These are phyloP conservation scores for Conopomorpha cramerella DNA, from an alignment of 1,140 invertebrate species.

Conservation along the genomic window DNA sequence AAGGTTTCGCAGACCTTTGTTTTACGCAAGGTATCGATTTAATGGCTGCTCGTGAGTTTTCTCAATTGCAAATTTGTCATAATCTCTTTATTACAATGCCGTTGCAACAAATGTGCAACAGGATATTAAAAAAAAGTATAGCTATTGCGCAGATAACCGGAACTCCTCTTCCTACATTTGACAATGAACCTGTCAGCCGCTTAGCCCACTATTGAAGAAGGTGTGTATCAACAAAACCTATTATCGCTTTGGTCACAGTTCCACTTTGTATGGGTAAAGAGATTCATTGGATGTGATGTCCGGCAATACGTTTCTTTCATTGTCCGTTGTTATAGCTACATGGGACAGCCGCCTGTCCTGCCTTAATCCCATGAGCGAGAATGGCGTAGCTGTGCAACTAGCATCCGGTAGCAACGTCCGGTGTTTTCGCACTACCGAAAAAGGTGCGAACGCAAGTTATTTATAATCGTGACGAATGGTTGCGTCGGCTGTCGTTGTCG, in stretches of 20 bases:
- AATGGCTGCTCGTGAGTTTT: slow-evolving; percentile 49
- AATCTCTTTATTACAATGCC: background rate
- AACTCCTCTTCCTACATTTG: slow-evolving; percentile 12
- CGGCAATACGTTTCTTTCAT: slow-evolving; percentile 28
- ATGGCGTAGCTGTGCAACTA: slow-evolving; percentile 23
- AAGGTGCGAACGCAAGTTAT: slow-evolving; percentile 51
- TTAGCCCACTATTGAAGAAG: slow-evolving; percentile 5
- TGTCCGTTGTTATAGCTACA: slow-evolving; percentile 17
- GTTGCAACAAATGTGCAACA: background rate
- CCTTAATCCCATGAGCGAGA: slow-evolving; percentile 29
- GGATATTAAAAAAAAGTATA: slow-evolving; percentile 5
- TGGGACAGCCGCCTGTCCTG: no score
- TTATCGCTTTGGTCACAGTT: slow-evolving; percentile 10
- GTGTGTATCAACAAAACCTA: slow-evolving; percentile 7
- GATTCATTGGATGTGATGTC: slow-evolving; percentile 17
- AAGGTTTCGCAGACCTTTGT: slow-evolving; percentile 60
- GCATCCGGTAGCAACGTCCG: slow-evolving; percentile 50
- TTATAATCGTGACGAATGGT: slow-evolving; percentile 44
- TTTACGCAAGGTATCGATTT: slow-evolving; percentile 58
- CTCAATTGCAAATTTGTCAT: slow-evolving; percentile 30
- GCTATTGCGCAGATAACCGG: slow-evolving; percentile 13
- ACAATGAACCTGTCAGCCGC: slow-evolving; percentile 15
- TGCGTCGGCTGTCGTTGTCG: slow-evolving; percentile 17
- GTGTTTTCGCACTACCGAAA: slow-evolving; percentile 52
- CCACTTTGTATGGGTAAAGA: slow-evolving; percentile 25